Base-by-base conservation (phyloP, 1,140 invertebrate genomes). In the Bombus breviceps region DNA sequence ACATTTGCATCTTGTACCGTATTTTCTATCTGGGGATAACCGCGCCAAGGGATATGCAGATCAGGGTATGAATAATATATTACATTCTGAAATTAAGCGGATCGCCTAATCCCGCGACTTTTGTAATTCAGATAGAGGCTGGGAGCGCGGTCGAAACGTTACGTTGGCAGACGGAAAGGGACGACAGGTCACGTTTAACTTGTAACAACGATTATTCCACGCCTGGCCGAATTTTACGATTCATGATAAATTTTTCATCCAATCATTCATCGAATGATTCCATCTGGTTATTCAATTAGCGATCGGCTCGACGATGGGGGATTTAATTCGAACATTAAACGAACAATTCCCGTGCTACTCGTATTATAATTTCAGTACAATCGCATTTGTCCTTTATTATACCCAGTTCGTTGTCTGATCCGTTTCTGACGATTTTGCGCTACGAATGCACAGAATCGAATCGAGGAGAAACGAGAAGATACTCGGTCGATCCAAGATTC, bases 1-100 rank as follows among this genome's bases (percentile, higher is more conserved):
- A 76, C 81, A 83, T 83, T 83, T 76, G 81, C 81, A 83, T 83
- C 81, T 83, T 83, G 81, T 76, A 83, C 59, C 81, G 81, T 83
- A 83, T 83, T 83, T 83, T 83, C 81, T 83, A 83, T 47, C 59
- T 41, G 18, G 57, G 73, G 57, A 66, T 76, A 83, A 59, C 41
- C 62, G 59, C 43, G 81, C 62, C 73, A 83, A 64, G 73, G 73
- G 81, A 43, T 83, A 83, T 83, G 81, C 73, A 83, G 73, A 83
- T 83, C 43, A 41, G 81, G 43, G 34, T 77, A 83, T 83, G 81
- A 83, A 83, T 83, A 83, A 83, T 83, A 83, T 83, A 74, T 82
- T 43, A 82, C 37, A 77, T 76, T 83, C 81, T 13, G 43, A 77
- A 83, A 83, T 83, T 83, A 83, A 83, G 73, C 81, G 81, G 34